A percentile compares a stretch with the other conserved stretches of the same genome.
Evolutionary conservation across 2,888 invertebrate species (phyloP).

Genomic region (Hypomecis punctinalis): DNA sequence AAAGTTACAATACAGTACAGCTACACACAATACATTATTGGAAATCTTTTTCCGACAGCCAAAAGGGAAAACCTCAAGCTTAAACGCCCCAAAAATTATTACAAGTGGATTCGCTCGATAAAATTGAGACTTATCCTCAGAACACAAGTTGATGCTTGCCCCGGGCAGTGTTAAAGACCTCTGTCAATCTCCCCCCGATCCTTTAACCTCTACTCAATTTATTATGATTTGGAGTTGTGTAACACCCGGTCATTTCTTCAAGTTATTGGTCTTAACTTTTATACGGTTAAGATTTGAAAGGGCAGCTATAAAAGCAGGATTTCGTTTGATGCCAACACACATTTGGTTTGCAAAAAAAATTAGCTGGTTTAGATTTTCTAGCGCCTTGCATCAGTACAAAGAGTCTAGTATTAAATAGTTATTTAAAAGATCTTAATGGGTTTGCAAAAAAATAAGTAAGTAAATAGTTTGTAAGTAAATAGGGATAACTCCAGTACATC

Average conservation of each 20-base stretch:
- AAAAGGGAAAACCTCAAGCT: constrained; percentile 51
- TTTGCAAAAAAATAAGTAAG: no score
- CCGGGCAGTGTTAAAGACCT: constrained; percentile 66
- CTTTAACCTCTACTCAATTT: constrained; percentile 73
- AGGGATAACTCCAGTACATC: no score
- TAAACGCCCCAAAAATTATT: constrained; percentile 63
- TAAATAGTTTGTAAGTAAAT: no score
- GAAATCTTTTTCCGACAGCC: constrained; percentile 47
- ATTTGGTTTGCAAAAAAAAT: no score
- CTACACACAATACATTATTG: constrained; percentile 13
- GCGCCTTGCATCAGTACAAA: no score
- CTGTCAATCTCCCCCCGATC: constrained; percentile 73
- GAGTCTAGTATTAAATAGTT: no score
- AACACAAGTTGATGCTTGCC: constrained; percentile 66
- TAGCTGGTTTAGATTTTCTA: no score
- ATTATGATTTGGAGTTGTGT: constrained; percentile 62
- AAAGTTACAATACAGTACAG: no score
- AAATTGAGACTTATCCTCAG: constrained; percentile 65
- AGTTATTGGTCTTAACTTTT: constrained; percentile 55
- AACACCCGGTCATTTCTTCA: constrained; percentile 40
- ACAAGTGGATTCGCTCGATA: constrained; percentile 60
- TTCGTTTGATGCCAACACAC: no score
- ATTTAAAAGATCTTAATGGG: no score
- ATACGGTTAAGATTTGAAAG: no score
- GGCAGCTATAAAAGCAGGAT: no score